These are phyloP conservation scores for Botrylloides violaceus DNA, from an alignment of 23 tunicate species.

Conservation along the genomic window DNA sequence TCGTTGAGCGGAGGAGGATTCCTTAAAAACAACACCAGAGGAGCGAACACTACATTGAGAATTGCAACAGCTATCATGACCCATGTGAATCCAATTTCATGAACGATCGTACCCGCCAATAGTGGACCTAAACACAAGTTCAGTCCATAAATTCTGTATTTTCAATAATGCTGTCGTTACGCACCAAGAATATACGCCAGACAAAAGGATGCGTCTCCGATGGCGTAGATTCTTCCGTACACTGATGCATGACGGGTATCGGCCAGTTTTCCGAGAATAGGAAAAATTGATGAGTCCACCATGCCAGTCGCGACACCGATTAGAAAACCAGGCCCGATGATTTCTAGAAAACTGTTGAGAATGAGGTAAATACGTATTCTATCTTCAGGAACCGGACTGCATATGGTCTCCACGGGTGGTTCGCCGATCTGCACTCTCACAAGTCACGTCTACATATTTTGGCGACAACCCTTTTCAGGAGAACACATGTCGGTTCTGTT, in stretches of 20 bases:
- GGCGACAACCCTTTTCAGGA: too few relatives aligned
- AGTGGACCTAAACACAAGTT: constrained; percentile 45
- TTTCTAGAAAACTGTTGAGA: constrained; percentile 28
- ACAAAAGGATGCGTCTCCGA: constrained; percentile 71
- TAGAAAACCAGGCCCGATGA: constrained; percentile 47
- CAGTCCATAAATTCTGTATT: not conserved
- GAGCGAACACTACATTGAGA: constrained; percentile 31
- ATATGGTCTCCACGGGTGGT: too few relatives aligned
- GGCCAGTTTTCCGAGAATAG: constrained; percentile 64
- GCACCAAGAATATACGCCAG: constrained; percentile 60
- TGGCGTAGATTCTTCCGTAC: constrained; percentile 88
- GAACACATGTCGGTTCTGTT: too few relatives aligned
- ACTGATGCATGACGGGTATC: constrained; percentile 65
- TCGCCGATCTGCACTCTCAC: too few relatives aligned
- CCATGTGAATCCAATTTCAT: constrained; percentile 60
- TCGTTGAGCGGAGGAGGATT: constrained; percentile 33
- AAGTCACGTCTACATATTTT: too few relatives aligned
- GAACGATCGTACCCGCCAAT: constrained; percentile 37
- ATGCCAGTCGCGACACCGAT: constrained; percentile 44
- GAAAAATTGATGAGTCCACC: constrained; percentile 53
- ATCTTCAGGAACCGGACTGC: too few relatives aligned
- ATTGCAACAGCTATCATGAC: constrained; percentile 55
- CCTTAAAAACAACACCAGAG: constrained; percentile 46
- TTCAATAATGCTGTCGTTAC: not conserved
- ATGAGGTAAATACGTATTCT: too few relatives aligned